Percentiles rank a stretch among this genome's conserved stretches.
phyloP scores from a whole-genome alignment of 2,888 invertebrate genomes.

The Eurytoma californica region DNA sequence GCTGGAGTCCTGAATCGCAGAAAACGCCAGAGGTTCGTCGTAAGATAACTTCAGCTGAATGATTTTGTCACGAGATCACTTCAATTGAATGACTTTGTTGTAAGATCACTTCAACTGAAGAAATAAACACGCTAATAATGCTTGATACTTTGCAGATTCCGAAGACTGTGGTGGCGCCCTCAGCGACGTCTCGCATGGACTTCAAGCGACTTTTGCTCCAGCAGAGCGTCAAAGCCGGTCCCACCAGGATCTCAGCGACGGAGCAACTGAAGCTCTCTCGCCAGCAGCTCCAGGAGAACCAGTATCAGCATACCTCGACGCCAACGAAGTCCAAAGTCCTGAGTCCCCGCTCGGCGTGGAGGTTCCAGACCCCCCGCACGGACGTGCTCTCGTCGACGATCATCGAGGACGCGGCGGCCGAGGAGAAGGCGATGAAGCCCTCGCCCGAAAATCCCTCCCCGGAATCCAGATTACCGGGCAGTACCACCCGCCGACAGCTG shows the following conservation, averaged over 20 bases:
- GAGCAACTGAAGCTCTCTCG: slow-evolving; percentile 85
- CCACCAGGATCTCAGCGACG: slow-evolving; percentile 84
- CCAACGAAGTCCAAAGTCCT: slow-evolving; percentile 79
- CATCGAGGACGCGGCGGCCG: slow-evolving; percentile 89
- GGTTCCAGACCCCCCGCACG: slow-evolving; percentile 85
- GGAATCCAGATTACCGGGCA: slow-evolving; percentile 57
- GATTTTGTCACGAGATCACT: background rate
- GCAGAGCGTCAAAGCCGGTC: slow-evolving; percentile 83
- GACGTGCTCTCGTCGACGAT: slow-evolving; percentile 92
- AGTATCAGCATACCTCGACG: slow-evolving; percentile 75
- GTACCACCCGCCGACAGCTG: slow-evolving; percentile 63
- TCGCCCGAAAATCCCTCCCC: slow-evolving; percentile 67
- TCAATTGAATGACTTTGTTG: background rate
- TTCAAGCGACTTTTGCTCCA: slow-evolving; percentile 88
- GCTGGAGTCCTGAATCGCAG: slow-evolving; percentile 79
- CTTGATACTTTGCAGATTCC: slow-evolving; percentile 62
- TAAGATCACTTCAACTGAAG: no score
- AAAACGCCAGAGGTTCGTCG: slow-evolving; percentile 65
- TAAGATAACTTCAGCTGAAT: background rate
- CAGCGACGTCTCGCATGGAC: slow-evolving; percentile 88
- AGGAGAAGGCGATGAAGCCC: slow-evolving; percentile 78
- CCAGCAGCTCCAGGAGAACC: slow-evolving; percentile 73
- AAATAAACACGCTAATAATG: background rate
- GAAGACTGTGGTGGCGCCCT: slow-evolving; percentile 74
- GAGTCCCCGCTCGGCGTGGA: slow-evolving; percentile 84